Conservation (phyloP, 2,888 invertebrate species). For the Cenopis cana region DNA sequence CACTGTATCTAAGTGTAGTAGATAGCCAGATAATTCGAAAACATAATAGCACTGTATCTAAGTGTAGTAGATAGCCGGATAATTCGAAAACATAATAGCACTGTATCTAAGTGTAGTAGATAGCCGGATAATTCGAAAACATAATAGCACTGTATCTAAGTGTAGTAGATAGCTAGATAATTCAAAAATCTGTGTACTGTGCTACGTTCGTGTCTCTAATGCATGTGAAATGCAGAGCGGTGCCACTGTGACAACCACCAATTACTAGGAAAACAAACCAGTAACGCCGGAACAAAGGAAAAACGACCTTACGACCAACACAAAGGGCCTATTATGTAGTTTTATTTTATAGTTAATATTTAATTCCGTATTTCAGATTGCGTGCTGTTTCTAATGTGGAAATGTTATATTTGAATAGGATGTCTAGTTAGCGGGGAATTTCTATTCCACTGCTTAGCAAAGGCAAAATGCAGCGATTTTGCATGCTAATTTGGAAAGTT, state of each 20-base stretch:
- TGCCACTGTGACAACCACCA: slow-evolving; percentile 58
- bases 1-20: not conserved
- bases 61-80: slow-evolving; percentile 5
- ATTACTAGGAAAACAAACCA: slow-evolving; percentile 51
- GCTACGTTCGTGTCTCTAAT: slow-evolving; percentile 52
- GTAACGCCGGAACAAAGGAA: slow-evolving; percentile 6
- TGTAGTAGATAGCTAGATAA: slow-evolving; percentile 9
- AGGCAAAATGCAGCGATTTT: not conserved
- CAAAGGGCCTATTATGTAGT: slow-evolving; percentile 1
- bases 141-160: not conserved
- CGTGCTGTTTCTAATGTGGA: slow-evolving; percentile 41
- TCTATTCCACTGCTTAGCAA: slow-evolving; percentile 16
- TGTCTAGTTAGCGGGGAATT: slow-evolving; percentile 26
- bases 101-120: not conserved
- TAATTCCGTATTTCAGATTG: slow-evolving; percentile 41
- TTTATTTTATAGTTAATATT: slow-evolving; percentile 34
- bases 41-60: not conserved
- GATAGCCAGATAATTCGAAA: slow-evolving; percentile 16
- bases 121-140: slow-evolving; percentile 13
- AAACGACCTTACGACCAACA: not conserved
- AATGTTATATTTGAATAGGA: slow-evolving; percentile 35
- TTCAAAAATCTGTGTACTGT: slow-evolving; percentile 24
- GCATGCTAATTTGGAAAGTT: not conserved
- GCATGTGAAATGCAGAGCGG: slow-evolving; percentile 59
- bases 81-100: slow-evolving; percentile 11